Evolutionary conservation across 2,888 invertebrate species (phyloP), one percentile per base, ranked within the genome.

Genomic region (Zygogramma bicolorata): DNA sequence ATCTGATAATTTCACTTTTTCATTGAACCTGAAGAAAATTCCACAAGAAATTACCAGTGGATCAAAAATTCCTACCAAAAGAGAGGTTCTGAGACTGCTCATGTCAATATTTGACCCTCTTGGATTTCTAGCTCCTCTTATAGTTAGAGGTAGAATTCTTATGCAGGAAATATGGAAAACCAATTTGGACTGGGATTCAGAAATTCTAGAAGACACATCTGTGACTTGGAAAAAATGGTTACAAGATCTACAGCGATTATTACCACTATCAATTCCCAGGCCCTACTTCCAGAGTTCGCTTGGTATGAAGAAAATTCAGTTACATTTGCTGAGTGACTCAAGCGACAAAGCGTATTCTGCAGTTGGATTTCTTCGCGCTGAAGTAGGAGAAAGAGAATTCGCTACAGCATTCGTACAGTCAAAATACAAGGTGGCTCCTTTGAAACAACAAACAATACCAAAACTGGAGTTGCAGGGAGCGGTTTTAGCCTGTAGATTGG

Each of bases 111-210:
- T 59, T 15, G 31, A 59, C n/a, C 31, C 5, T 29, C 13, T 59
- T 13, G n/a, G 31, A 7, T 31, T 31, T 31, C 34, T 31, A 4
- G 59, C 7, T 1, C 31, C 59, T 6, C 3, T 31, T 3, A 31
- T 31, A 18, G 15, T 31, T 10, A 59, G 5, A 31, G 34, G 6
- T 15, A n/a, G 31, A 34, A 31, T 31, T n/a, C 15, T 59, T 7
- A 59, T 59, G 59, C 59, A 59, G 31, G 34, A 63, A 20, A 42
- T 63, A 8, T 63, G 63, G 42, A 40, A 38, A 63, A 25, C 3
- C 0, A 63, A 63, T 22, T 3, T 3, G 3, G 34, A 34, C 18
- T 59, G 8, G 59, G 59, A 34, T 15, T 18, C n/a, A 8, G 34
- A 59, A 8, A 58, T 58, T 58, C 1, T 29, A 6, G 22, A 58